Base-by-base conservation (phyloP, 2,888 invertebrate genomes). In the Heliconius sara region DNA sequence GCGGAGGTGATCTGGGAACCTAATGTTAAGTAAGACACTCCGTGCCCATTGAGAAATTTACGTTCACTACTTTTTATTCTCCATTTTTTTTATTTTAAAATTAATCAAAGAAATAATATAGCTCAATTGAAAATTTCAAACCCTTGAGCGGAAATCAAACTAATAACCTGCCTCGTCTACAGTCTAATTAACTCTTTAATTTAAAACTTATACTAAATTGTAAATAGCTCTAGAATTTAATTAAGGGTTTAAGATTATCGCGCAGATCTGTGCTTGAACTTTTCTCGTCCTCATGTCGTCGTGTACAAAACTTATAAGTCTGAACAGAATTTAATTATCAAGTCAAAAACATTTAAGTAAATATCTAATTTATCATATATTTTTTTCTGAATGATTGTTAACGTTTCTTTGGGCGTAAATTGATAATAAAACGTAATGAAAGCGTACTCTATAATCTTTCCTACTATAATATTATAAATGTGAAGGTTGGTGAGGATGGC, bases 231-330 rank as follows among this genome's bases (percentile, higher is more conserved):
- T 43, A n/a, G 13, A 68, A n/a, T 70, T 60, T 73, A 60, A 73
- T 73, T 34, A 57, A 73, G n/a, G 16, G 57, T 57, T 72, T 57
- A 7, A 72, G n/a, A 30, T 57, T 72, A 57, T 57, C 52, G 13
- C 12, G 13, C 57, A 7, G 57, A 72, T 34, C 30, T 57, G 5
- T 30, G 22, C 30, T 60, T n/a, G 34, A 34, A 34, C 34, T 73
- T 73, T 57, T 60, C 34, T 47, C 30, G n/a, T 60, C 73, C 73
- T 73, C 73, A 60, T 73, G 16, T 60, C 73, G 70, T 70, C 77
- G 30, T 47, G 30, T 39, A 27, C 27, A 6, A 43, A 75, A 65
- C 27, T 63, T 25, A 19, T 39, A 16, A 16, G 19, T 39, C 39
- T 65, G 22, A 47, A 43, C 22, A 65, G 22, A 19, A 43, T 75